Conservation (phyloP, 2,888 invertebrate genomes). For the Drosophila neutralis region DNA sequence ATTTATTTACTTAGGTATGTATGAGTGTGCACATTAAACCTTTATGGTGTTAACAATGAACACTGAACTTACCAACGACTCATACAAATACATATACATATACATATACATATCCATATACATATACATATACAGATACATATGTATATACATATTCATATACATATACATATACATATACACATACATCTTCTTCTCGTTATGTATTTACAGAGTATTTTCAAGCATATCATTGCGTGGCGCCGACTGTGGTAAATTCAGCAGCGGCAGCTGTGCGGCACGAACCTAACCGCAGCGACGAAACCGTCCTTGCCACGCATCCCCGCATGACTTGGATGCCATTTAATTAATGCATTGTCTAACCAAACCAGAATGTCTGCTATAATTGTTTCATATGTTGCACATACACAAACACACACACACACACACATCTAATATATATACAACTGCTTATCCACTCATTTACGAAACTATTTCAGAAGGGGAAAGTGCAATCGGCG, state of each 20-base stretch:
- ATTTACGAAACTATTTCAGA: background rate
- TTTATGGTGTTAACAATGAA: slow-evolving; percentile 47
- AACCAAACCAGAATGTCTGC: slow-evolving; percentile 47
- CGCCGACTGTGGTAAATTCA: slow-evolving; percentile 5
- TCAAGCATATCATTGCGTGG: slow-evolving; percentile 34
- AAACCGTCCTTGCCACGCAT: slow-evolving; percentile 23
- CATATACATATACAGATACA: background rate
- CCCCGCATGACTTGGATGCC: slow-evolving; percentile 35
- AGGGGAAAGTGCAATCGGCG: background rate
- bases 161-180: background rate
- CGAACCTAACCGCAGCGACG: slow-evolving; percentile 22
- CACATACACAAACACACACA: slow-evolving; percentile 2
- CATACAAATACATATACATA: background rate
- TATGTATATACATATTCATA: background rate
- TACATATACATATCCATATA: background rate
- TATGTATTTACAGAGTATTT: slow-evolving; percentile 60
- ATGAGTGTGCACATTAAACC: slow-evolving; percentile 6
- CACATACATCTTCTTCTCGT: slow-evolving; percentile 18
- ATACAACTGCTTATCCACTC: background rate
- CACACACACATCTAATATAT: background rate
- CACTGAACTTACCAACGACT: slow-evolving; percentile 33
- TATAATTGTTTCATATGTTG: slow-evolving; percentile 68
- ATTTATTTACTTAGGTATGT: background rate
- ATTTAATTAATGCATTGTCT: slow-evolving; percentile 31
- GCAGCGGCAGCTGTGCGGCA: slow-evolving; percentile 11